phyloP scores from a whole-genome alignment of 1,140 invertebrate genomes.

The Brachionus calyciflorus region DNA sequence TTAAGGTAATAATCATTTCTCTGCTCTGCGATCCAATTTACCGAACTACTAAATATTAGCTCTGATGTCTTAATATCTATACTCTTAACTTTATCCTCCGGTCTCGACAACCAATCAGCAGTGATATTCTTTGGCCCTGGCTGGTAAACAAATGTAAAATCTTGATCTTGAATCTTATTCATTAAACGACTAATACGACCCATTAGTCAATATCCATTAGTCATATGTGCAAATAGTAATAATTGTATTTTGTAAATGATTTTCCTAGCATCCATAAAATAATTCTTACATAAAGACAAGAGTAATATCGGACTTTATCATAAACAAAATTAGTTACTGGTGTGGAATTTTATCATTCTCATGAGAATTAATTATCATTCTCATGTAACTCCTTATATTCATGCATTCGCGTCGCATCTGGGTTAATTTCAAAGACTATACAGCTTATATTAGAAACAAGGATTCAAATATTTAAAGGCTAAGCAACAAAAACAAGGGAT shows the following conservation, averaged over 20 bases:
- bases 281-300: neutral
- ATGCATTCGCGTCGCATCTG: neutral
- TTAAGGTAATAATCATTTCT: neutral
- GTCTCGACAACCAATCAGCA: constrained; percentile 39
- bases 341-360: neutral
- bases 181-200: constrained; percentile 23
- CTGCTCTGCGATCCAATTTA: constrained; percentile 2
- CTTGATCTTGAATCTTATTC: constrained; percentile 37
- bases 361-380: neutral
- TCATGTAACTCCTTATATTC: constrained; percentile 4
- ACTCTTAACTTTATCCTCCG: neutral
- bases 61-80: neutral
- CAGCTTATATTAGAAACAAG: neutral
- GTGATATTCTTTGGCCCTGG: constrained; percentile 43
- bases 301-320: neutral
- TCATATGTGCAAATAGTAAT: too few relatives aligned
- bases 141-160: constrained; percentile 39
- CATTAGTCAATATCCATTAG: too few relatives aligned
- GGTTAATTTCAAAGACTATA: neutral
- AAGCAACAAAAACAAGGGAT: neutral
- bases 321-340: neutral
- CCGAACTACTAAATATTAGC: neutral
- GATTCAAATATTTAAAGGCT: neutral
- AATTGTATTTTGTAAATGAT: constrained; percentile 12
- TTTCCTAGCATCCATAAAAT: neutral